A percentile compares a stretch with the other conserved stretches of the same genome.
Conservation (phyloP, 2,888 invertebrate species). For the Thereva nobilitata region DNA sequence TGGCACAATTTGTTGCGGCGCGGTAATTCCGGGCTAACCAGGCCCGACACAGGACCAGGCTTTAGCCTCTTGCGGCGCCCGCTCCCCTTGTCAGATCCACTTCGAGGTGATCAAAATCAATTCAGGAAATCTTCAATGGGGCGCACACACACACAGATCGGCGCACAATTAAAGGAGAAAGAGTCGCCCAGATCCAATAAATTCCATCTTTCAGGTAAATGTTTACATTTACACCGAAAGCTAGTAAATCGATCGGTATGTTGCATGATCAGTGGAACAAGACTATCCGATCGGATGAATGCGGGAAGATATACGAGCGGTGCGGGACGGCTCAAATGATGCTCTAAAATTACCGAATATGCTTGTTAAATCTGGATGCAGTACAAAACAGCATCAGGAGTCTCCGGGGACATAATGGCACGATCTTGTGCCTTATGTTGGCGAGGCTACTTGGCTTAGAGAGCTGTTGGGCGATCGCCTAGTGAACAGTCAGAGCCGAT, state of each 20-base stretch:
- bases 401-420: conserved; percentile 8
- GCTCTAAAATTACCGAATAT: conserved; percentile 16
- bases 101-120: conserved; percentile 31
- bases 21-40: conserved; percentile 23
- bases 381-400: no score
- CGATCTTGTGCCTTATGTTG: not conserved
- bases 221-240: conserved; percentile 10
- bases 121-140: conserved; percentile 33
- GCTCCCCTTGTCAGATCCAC: conserved; percentile 13
- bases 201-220: conserved; percentile 10
- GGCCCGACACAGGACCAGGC: not conserved
- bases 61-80: conserved; percentile 8
- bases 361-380: not conserved
- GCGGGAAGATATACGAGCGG: not conserved
- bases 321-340: not conserved
- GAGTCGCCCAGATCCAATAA: conserved; percentile 10
- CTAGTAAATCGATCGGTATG: not conserved
- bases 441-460: conserved; percentile 20
- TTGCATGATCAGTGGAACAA: not conserved
- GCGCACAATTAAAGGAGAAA: conserved; percentile 27
- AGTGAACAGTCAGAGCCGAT: no score
- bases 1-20: conserved; percentile 35
- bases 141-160: conserved; percentile 11
- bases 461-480: no score
- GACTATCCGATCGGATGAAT: not conserved